phyloP scores from a whole-genome alignment of 2,797 vertebrate genomes.

The Micropoecilia bifurca region DNA sequence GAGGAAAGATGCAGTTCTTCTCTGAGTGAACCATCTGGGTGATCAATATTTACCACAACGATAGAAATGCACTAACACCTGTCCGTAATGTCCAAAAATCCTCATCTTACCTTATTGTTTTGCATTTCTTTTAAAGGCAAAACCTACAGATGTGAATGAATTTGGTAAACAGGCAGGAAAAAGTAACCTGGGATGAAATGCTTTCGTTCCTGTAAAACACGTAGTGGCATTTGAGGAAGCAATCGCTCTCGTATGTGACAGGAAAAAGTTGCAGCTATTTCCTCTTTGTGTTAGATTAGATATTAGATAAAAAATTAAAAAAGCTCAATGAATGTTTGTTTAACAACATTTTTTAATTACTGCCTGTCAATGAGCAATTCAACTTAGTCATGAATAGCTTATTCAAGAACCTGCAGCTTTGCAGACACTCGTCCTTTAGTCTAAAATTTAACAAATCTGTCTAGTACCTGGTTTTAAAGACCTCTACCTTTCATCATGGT shows the following conservation, averaged over 20 bases:
- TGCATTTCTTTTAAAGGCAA: not conserved
- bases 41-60: not conserved
- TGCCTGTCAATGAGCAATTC: not conserved
- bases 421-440: not conserved
- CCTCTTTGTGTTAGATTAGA: constrained; percentile 4
- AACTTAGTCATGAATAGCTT: not conserved
- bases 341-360: not conserved
- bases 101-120: not conserved
- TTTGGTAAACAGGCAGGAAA: not conserved
- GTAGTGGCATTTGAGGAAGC: constrained; percentile 17
- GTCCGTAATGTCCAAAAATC: not conserved
- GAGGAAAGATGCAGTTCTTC: not conserved
- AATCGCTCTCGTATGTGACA: not conserved
- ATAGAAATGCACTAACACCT: not conserved
- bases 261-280: not conserved
- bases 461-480: not conserved
- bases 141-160: not conserved
- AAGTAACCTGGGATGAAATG: not conserved
- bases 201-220: constrained; percentile 9
- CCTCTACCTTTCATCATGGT: not conserved
- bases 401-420: not conserved
- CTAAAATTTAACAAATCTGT: not conserved
- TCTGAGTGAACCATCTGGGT: not conserved
- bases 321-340: not conserved
- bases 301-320: not conserved